A percentile compares a stretch with the other conserved stretches of the same genome.
These are phyloP conservation scores for Prionace glauca DNA, from an alignment of 2,797 vertebrate species.

Conservation along the genomic window DNA sequence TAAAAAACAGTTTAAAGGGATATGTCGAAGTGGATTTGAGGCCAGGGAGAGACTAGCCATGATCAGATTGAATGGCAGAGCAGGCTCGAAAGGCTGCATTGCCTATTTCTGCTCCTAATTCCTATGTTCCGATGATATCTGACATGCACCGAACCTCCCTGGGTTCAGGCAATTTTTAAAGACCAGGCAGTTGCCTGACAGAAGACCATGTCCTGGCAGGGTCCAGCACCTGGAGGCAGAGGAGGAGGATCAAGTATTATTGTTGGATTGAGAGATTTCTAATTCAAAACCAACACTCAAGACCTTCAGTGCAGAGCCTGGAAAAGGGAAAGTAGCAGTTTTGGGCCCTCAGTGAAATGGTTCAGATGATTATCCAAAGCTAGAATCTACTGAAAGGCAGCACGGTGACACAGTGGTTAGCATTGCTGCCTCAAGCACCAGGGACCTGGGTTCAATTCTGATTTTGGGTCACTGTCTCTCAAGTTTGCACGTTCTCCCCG, in stretches of 20 bases:
- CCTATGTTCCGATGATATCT: neutral
- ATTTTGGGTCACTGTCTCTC: too few relatives aligned
- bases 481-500: too few relatives aligned
- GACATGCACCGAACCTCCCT: neutral
- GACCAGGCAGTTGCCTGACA: neutral
- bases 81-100: too few relatives aligned
- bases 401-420: too few relatives aligned
- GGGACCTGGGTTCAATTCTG: too few relatives aligned
- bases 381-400: neutral
- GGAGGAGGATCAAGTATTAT: neutral
- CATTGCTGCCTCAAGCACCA: too few relatives aligned
- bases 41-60: too few relatives aligned
- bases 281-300: neutral
- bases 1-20: too few relatives aligned
- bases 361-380: neutral
- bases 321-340: neutral
- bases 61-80: too few relatives aligned
- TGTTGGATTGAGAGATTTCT: neutral
- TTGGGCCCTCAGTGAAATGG: neutral
- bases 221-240: neutral
- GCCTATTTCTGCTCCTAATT: too few relatives aligned
- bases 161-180: neutral
- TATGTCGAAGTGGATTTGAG: too few relatives aligned
- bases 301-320: neutral
- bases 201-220: neutral